Evolutionary conservation across 2,888 invertebrate species (phyloP), one percentile per base, ranked within the genome.

Genomic region (Andrena hattorfiana): DNA sequence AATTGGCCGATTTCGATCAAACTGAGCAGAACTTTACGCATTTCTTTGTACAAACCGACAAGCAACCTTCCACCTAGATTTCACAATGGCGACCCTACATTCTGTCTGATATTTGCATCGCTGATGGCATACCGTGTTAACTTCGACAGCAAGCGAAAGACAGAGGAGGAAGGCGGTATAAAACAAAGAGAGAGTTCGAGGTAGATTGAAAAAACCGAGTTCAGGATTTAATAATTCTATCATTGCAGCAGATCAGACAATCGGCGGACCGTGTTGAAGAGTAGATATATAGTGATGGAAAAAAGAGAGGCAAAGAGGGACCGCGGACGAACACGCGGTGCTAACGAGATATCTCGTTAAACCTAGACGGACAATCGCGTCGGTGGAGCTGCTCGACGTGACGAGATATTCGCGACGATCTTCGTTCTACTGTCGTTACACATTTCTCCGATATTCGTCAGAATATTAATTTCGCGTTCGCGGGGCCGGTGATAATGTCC

Each of bases 321-420:
- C 66, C 74, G 42, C 59, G 23, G 77, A 68, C 77, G 84, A 80
- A 81, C 80, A 68, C 66, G 73, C 77, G 63, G 35, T 71, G 67
- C 85, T 88, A 88, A 88, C 87, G 87, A 88, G 88, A 88, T 84
- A 83, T 86, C 87, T 88, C 88, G 87, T 88, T 88, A 88, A 88
- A 72, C 80, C 81, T 77, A 80, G 79, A 73, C 78, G 82, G 72
- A 85, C 87, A 84, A 86, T 86, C 88, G 77, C 75, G 49, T 32
- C 70, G 75, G 56, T 68, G 75, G 64, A 62, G 68, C 71, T 68
- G 84, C 77, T 83, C 77, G 72, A 64, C 76, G 63, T 76, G 75
- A 76, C 85, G 78, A 78, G 82, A 79, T 56, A 23, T 70, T 59
- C 74, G 51, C 81, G 73, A 81, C 71, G 73, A 84, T 87, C 85